A percentile compares a stretch with the other conserved stretches of the same genome.
Conservation (phyloP, 1,140 invertebrate species). For the Apis dorsata region DNA sequence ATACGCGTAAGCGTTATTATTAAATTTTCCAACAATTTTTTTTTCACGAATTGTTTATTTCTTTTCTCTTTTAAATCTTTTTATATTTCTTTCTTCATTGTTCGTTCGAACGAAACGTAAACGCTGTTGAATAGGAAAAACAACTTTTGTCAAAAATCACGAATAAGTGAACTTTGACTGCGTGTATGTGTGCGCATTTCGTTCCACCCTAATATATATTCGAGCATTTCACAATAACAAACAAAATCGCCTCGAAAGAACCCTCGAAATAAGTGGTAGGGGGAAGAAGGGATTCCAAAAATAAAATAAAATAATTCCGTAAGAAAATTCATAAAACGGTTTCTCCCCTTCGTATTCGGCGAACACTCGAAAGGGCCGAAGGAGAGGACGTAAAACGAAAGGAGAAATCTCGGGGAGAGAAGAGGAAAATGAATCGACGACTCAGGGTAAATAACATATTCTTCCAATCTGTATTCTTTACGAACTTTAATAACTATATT, state of each 20-base stretch:
- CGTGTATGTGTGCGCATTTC: too few species aligned
- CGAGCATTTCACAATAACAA: too few species aligned
- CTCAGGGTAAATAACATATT: not conserved
- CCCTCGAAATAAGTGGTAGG: too few species aligned
- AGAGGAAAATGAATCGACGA: not conserved
- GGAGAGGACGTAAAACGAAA: not conserved
- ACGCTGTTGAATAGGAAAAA: too few species aligned
- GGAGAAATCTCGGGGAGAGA: not conserved
- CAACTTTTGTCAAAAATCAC: too few species aligned
- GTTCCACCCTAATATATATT: not conserved
- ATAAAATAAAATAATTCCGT: not conserved
- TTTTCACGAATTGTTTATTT: too few species aligned
- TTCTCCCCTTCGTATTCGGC: not conserved
- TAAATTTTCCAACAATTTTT: too few species aligned
- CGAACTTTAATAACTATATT: too few species aligned
- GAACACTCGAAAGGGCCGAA: not conserved
- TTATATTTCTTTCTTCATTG: too few species aligned
- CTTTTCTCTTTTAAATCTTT: too few species aligned
- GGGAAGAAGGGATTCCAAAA: not conserved
- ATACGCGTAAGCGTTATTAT: too few species aligned
- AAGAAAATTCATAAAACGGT: constrained; percentile 10
- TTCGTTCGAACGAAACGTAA: not conserved
- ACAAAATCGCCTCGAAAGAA: not conserved
- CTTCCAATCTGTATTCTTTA: not conserved
- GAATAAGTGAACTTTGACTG: too few species aligned